These are phyloP conservation scores for Siniperca scherzeri DNA, from an alignment of 2,797 vertebrate genomes.

Conservation along the genomic window DNA sequence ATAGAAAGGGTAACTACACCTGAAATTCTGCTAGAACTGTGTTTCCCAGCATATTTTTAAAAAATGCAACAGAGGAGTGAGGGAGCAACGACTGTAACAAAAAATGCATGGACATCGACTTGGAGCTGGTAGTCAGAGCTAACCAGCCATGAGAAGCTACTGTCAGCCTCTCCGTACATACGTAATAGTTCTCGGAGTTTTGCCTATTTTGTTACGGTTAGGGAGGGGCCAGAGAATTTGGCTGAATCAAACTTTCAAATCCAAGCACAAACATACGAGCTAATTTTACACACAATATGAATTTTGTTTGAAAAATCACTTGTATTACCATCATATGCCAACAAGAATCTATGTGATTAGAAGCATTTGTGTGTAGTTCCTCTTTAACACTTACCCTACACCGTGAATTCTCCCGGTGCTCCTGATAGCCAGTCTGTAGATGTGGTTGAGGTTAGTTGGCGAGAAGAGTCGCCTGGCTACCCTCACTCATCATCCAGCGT, in stretches of 20 bases:
- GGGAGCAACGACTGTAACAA: too few species aligned
- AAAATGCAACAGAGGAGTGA: too few species aligned
- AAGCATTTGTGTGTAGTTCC: background rate
- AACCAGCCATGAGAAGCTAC: background rate
- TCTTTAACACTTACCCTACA: too few species aligned
- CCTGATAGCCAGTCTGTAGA: conserved; percentile 24
- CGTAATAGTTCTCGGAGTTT: background rate
- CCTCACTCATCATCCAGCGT: conserved; percentile 56
- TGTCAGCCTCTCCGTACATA: background rate
- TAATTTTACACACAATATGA: background rate
- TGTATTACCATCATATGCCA: background rate
- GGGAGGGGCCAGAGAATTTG: background rate
- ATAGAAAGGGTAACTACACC: too few species aligned
- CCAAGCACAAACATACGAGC: background rate
- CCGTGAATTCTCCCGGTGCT: background rate
- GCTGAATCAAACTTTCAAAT: background rate
- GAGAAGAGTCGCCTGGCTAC: conserved; percentile 47
- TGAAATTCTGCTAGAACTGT: too few species aligned
- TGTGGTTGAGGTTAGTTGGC: conserved; percentile 45
- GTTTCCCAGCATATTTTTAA: too few species aligned
- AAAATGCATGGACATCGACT: background rate
- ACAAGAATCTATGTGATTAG: background rate
- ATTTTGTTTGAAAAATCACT: background rate
- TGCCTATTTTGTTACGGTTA: background rate
- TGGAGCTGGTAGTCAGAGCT: background rate